Percentiles rank a stretch among this genome's conserved stretches.
phyloP scores from a whole-genome alignment of 1,140 invertebrate genomes.

The Cotesia chilonis region DNA sequence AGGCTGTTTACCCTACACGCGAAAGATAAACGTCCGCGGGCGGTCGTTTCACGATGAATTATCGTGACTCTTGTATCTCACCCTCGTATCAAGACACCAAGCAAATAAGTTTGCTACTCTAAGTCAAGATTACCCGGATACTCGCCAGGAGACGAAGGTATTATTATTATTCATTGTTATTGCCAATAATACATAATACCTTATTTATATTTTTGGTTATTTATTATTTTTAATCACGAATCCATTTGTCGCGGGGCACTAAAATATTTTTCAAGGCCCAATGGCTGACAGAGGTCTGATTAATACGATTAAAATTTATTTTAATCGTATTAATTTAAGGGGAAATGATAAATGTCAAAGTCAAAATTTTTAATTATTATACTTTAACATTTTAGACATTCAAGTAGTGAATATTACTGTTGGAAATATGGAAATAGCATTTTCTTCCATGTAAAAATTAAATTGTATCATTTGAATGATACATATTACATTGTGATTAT shows the following conservation, averaged over 20 bases:
- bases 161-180: conserved; percentile 13
- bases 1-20: conserved; percentile 44
- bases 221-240: not conserved
- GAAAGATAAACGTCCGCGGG: conserved; percentile 56
- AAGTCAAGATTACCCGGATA: conserved; percentile 39
- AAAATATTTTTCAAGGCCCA: not conserved
- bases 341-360: too few relatives aligned
- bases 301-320: not conserved
- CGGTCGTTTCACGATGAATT: conserved; percentile 54
- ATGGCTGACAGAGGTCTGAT: too few relatives aligned
- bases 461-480: too few relatives aligned
- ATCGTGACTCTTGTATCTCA: conserved; percentile 49
- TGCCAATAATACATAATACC: conserved; percentile 16
- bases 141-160: conserved; percentile 2
- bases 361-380: too few relatives aligned
- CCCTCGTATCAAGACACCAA: conserved; percentile 53
- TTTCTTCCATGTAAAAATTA: too few relatives aligned
- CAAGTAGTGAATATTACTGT: too few relatives aligned
- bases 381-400: too few relatives aligned
- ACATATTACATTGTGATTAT: too few relatives aligned
- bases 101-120: conserved; percentile 42
- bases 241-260: not conserved
- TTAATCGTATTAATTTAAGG: too few relatives aligned
- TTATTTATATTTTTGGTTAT: conserved; percentile 9
- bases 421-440: too few relatives aligned